Evolutionary conservation across 2,888 invertebrate species (phyloP).

Genomic region (Hirtodrosophila cameraria): DNA sequence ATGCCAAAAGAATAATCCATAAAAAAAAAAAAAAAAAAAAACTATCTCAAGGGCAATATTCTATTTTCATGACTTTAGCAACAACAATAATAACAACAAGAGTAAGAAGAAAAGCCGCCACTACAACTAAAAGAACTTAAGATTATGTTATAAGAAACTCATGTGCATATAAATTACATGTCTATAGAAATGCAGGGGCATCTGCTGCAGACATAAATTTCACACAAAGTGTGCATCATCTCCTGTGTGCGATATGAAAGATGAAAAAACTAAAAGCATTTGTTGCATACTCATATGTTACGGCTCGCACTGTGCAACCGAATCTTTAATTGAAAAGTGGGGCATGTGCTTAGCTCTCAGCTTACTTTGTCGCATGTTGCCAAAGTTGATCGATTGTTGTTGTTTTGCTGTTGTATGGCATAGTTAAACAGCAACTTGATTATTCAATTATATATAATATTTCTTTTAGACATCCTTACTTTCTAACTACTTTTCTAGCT

Average conservation of each 20-base stretch:
- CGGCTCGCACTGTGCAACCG: neutral
- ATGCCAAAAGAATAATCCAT: no score
- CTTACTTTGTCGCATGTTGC: neutral
- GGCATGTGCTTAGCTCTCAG: neutral
- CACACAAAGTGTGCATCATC: slow-evolving; percentile 10
- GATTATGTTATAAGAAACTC: slow-evolving; percentile 40
- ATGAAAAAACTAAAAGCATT: neutral
- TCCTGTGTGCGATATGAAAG: slow-evolving; percentile 8
- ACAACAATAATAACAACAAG: no score
- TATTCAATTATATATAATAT: no score
- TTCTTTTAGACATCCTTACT: no score
- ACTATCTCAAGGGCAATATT: slow-evolving; percentile 18
- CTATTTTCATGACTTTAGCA: slow-evolving; percentile 17
- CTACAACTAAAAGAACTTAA: neutral
- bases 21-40: no score
- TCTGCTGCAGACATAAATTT: slow-evolving; percentile 33
- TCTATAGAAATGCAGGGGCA: slow-evolving; percentile 40
- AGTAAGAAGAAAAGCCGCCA: no score
- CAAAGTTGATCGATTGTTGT: neutral
- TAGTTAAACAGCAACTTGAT: no score
- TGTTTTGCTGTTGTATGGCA: no score
- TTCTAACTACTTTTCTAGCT: no score
- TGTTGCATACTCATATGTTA: neutral
- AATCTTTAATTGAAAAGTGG: no score
- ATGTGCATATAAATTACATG: slow-evolving; percentile 44